phyloP scores from a whole-genome alignment of 2,888 invertebrate species.

The Pseudolycoriella hygida region DNA sequence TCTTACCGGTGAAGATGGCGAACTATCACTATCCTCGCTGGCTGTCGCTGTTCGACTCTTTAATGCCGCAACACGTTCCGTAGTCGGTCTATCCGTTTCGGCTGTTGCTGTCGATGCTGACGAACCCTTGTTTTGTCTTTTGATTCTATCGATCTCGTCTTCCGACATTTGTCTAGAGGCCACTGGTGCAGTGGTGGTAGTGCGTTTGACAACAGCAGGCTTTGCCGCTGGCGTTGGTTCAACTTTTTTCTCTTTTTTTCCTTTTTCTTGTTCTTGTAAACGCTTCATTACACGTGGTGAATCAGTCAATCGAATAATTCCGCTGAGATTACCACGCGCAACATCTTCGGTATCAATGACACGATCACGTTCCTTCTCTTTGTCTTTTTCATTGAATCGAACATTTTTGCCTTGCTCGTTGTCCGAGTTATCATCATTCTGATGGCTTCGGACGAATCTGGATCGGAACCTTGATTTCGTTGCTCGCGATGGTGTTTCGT shows the following conservation, averaged over 20 bases:
- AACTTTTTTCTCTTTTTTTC: constrained; percentile 54
- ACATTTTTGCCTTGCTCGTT: constrained; percentile 46
- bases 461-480: constrained; percentile 53
- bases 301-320: constrained; percentile 72
- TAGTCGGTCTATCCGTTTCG: constrained; percentile 25
- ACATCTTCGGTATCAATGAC: constrained; percentile 82
- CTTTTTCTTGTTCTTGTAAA: constrained; percentile 60
- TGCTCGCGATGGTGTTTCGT: constrained; percentile 39
- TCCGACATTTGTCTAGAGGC: constrained; percentile 67
- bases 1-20: constrained; percentile 40
- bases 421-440: constrained; percentile 58
- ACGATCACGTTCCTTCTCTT: constrained; percentile 42
- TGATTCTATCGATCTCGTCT: constrained; percentile 74
- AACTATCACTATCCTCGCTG: constrained; percentile 36
- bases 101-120: constrained; percentile 33
- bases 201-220: constrained; percentile 30
- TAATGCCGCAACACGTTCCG: constrained; percentile 31
- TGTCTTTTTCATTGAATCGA: constrained; percentile 43
- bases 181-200: constrained; percentile 35
- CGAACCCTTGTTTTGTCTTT: constrained; percentile 67
- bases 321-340: constrained; percentile 69
- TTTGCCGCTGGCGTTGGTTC: constrained; percentile 33
- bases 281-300: constrained; percentile 80
- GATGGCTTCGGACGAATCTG: constrained; percentile 46
- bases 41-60: constrained; percentile 23